Evolutionary conservation across 1,140 invertebrate species (phyloP).

Genomic region (Hyphantria cunea): DNA sequence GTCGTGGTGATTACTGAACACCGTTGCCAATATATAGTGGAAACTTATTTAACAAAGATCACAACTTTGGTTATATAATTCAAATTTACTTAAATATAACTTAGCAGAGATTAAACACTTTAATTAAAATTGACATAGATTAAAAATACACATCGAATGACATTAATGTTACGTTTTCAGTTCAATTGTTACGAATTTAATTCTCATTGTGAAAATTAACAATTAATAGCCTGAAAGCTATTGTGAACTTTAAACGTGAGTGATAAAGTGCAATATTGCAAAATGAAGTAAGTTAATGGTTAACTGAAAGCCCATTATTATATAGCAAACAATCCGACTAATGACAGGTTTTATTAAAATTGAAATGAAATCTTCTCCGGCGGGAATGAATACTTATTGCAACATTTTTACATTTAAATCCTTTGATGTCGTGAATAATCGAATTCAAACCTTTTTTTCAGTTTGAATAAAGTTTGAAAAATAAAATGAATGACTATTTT

Average conservation of each 20-base stretch:
- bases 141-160: conserved; percentile 9
- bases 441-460: background rate
- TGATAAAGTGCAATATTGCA: conserved; percentile 31
- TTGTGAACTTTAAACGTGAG: conserved; percentile 15
- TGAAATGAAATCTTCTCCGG: conserved; percentile 42
- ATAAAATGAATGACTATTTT: background rate
- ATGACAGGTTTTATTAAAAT: conserved; percentile 61
- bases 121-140: conserved; percentile 22
- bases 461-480: background rate
- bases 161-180: conserved; percentile 40
- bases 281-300: conserved; percentile 27
- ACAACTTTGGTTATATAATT: too few relatives aligned
- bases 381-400: conserved; percentile 3
- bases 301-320: conserved; percentile 55
- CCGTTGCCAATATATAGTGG: too few relatives aligned
- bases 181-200: conserved; percentile 41
- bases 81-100: too few relatives aligned
- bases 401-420: conserved; percentile 9
- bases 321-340: conserved; percentile 53
- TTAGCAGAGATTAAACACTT: too few relatives aligned
- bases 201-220: conserved; percentile 40
- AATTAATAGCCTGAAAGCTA: conserved; percentile 23
- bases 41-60: too few relatives aligned
- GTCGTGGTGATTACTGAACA: too few relatives aligned
- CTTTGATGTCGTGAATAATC: too few relatives aligned